Conservation (phyloP, 2,113 vertebrate genomes). For the Apeltes quadracus region DNA sequence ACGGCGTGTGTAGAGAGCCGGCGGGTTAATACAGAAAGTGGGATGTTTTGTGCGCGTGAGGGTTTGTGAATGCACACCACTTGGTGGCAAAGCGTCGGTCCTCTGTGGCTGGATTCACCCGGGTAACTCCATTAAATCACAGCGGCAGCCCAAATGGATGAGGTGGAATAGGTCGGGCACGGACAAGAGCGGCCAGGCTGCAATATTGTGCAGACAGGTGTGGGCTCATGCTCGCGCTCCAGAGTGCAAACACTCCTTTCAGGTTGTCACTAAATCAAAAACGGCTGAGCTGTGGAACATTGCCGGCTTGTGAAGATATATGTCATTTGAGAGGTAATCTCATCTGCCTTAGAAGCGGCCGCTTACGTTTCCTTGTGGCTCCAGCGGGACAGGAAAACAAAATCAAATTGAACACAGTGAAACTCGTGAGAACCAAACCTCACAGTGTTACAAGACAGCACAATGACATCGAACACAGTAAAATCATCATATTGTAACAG, state of each 20-base stretch:
- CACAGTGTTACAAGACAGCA: neutral
- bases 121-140: slow-evolving; percentile 54
- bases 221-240: slow-evolving; percentile 30
- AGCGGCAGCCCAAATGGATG: slow-evolving; percentile 30
- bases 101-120: slow-evolving; percentile 19
- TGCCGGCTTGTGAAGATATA: slow-evolving; percentile 26
- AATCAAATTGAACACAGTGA: slow-evolving; percentile 15
- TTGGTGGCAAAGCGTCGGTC: slow-evolving; percentile 14
- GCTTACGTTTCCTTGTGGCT: slow-evolving; percentile 32
- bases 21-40: slow-evolving; percentile 20
- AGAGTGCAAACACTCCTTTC: slow-evolving; percentile 26
- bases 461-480: slow-evolving; percentile 8
- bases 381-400: slow-evolving; percentile 32
- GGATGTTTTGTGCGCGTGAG: neutral
- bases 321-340: slow-evolving; percentile 42
- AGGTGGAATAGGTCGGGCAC: too few species aligned
- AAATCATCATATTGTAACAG: neutral
- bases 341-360: slow-evolving; percentile 23
- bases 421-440: neutral
- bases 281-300: slow-evolving; percentile 27
- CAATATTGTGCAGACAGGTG: slow-evolving; percentile 41
- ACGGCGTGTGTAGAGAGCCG: slow-evolving; percentile 43
- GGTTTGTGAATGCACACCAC: neutral
- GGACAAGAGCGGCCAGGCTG: slow-evolving; percentile 30
- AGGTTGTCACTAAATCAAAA: slow-evolving; percentile 37